Evolutionary conservation across 2,113 vertebrate genomes (phyloP).

Genomic region (Nyctereutes procyonoides): DNA sequence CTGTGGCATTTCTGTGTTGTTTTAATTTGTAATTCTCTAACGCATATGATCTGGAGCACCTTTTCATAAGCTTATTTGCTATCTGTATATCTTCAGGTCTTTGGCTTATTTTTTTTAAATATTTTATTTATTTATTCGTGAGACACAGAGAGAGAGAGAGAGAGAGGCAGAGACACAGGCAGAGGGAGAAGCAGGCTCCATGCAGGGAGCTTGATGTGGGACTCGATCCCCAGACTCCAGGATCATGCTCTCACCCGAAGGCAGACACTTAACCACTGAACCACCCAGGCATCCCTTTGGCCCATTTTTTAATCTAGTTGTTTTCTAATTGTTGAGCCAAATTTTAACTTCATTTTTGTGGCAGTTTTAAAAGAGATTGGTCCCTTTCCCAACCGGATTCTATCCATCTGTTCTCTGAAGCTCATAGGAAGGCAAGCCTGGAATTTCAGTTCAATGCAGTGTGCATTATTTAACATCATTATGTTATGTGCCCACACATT

Average conservation of each 20-base stretch:
- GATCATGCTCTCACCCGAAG: too few species aligned
- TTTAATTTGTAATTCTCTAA: background rate
- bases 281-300: background rate
- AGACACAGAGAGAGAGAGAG: too few species aligned
- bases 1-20: background rate
- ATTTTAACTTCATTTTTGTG: background rate
- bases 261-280: too few species aligned
- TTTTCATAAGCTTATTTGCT: background rate
- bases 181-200: too few species aligned
- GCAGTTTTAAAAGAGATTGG: background rate
- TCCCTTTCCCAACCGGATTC: background rate
- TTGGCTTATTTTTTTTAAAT: background rate
- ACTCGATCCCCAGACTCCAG: too few species aligned
- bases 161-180: too few species aligned
- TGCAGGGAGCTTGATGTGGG: too few species aligned
- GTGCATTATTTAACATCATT: background rate
- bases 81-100: background rate
- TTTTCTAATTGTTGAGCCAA: background rate
- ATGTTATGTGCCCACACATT: background rate
- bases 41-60: too few species aligned
- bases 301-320: background rate
- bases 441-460: background rate
- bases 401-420: background rate
- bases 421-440: background rate
- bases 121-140: too few species aligned